phyloP scores from a whole-genome alignment of 1,140 invertebrate species.

The Brachionus manjavacas region DNA sequence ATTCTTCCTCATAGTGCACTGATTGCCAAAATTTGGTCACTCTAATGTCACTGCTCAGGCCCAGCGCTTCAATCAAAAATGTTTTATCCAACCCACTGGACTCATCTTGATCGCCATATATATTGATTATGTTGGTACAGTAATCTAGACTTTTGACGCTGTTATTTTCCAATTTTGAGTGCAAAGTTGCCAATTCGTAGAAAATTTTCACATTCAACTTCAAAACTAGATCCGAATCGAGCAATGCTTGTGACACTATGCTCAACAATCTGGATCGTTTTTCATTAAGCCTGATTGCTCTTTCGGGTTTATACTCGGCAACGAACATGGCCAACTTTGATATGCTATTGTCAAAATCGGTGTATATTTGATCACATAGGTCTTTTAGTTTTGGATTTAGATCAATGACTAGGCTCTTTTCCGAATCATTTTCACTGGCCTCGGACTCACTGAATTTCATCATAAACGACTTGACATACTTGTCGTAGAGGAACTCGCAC shows the following conservation, averaged over 20 bases:
- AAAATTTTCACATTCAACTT: conserved; percentile 21
- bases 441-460: not conserved
- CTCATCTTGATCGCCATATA: not conserved
- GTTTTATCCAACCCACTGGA: not conserved
- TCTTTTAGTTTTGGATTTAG: not conserved
- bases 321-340: conserved; percentile 10
- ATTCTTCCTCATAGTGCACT: not conserved
- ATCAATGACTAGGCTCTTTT: not conserved
- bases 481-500: conserved; percentile 26
- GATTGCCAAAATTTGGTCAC: conserved; percentile 2
- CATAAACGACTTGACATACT: conserved; percentile 9
- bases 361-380: conserved; percentile 30
- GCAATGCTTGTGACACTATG: not conserved
- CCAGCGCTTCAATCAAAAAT: not conserved
- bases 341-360: conserved; percentile 20
- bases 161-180: conserved; percentile 14
- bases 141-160: not conserved
- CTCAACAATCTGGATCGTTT: not conserved
- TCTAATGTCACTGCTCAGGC: not conserved
- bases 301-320: not conserved
- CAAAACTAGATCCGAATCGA: not conserved
- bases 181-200: not conserved
- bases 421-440: not conserved
- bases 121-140: not conserved
- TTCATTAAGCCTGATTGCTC: conserved; percentile 12